Evolutionary conservation across 1,140 invertebrate species (phyloP), one percentile per base, ranked within the genome.

Genomic region (Lepidurus packardi): DNA sequence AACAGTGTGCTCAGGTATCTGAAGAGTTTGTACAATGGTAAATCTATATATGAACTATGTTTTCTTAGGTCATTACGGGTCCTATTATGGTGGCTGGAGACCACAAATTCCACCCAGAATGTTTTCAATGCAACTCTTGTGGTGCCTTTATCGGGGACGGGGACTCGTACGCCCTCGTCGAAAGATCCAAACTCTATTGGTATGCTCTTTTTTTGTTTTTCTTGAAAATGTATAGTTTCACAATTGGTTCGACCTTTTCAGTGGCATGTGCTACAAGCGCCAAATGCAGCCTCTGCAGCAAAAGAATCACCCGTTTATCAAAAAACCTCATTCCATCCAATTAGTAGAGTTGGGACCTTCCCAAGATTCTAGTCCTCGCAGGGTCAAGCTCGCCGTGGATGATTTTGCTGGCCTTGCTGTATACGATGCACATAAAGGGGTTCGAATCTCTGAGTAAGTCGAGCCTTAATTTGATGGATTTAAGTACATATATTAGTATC

Each of bases 41-140:
- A 1, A 21, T 65, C 16, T 25, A 41, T 73, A 24, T 73, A 78
- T 34, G 43, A 74, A 65, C 78, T 42, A 74, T 78, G 80, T 76
- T 80, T 74, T 82, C 83, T 24, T 81, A 90, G 89, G 87, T 92
- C 77, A 96, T 96, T 82, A 94, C 94, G 0, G 95, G 95, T 0
- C 95, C 95, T 42, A 93, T 97, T 74, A 97, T 97, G 95, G 90
- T 95, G 80, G 95, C 94, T 21, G 95, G 95, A 24, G 93, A 95
- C 84, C 94, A 96, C 85, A 94, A 94, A 84, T 97, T 95, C 86
- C 95, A 98, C 86, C 94, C 95, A 79, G 95, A 98, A 88, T 98
- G 95, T 86, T 96, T 98, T 87, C 90, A 91, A 81, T 98, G 95
- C 83, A 87, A 87, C 41, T 89, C 89, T 8, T 98, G 95, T 85